Percentiles rank a stretch among this genome's conserved stretches.
These are phyloP conservation scores for Chlamydotis undulata DNA, from an alignment of 2,113 vertebrate species.

Conservation along the genomic window DNA sequence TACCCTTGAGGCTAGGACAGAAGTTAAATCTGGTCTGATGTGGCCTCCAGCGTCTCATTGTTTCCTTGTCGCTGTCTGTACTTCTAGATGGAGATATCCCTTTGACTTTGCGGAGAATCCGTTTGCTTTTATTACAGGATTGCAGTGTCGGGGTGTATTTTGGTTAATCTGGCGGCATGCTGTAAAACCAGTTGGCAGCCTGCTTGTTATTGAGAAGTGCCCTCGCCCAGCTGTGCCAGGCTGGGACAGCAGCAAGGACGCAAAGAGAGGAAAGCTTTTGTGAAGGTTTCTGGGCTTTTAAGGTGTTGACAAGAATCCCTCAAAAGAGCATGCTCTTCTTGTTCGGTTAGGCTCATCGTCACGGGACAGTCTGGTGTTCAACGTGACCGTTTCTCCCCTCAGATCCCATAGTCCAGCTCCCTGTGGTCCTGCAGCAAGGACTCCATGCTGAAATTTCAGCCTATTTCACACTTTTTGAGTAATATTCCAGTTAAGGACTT, in stretches of 20 bases:
- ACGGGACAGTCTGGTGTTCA: neutral
- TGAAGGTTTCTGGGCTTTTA: neutral
- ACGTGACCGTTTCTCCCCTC: neutral
- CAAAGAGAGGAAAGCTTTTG: neutral
- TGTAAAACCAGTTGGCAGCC: neutral
- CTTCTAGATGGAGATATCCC: neutral
- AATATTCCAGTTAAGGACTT: neutral
- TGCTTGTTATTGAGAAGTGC: neutral
- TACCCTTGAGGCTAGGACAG: neutral
- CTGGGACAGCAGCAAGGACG: neutral
- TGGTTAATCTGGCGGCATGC: neutral
- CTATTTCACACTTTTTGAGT: neutral
- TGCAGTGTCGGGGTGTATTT: neutral
- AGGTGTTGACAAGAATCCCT: neutral
- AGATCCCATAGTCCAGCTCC: neutral
- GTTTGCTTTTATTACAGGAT: neutral
- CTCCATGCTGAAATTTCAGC: neutral
- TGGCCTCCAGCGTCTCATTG: neutral
- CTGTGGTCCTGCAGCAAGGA: neutral
- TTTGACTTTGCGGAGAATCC: conserved; percentile 17
- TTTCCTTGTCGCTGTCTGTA: neutral
- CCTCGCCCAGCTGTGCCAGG: neutral
- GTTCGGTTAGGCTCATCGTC: neutral
- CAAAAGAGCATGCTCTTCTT: neutral
- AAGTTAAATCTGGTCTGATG: neutral